Evolutionary conservation across 2,797 vertebrate species (phyloP).

Genomic region (Anguilla obscura): DNA sequence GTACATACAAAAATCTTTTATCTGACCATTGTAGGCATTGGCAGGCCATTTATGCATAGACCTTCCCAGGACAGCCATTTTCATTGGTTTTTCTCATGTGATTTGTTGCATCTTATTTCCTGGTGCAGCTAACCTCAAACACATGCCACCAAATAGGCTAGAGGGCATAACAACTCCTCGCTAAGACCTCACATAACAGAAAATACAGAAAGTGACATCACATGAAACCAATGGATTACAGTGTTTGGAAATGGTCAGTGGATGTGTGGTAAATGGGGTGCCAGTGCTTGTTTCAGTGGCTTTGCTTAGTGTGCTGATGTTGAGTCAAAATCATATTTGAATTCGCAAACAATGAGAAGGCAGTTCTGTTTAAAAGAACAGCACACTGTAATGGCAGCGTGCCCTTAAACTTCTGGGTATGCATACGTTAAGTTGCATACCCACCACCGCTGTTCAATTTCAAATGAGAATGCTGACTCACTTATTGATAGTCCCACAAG

Average conservation of each 20-base stretch:
- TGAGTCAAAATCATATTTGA: neutral
- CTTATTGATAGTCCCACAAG: neutral
- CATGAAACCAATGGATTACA: neutral
- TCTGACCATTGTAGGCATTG: neutral
- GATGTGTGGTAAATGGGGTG: neutral
- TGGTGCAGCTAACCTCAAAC: neutral
- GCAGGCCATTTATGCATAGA: neutral
- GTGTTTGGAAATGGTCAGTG: neutral
- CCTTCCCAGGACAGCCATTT: neutral
- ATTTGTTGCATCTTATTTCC: neutral
- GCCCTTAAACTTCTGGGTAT: neutral
- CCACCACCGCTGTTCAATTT: neutral
- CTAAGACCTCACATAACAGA: neutral
- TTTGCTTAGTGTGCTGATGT: neutral
- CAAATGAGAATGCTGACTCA: neutral
- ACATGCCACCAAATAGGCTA: neutral
- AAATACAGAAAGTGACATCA: neutral
- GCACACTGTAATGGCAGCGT: neutral
- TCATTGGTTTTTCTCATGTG: neutral
- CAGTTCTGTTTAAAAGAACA: neutral
- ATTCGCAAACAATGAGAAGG: neutral
- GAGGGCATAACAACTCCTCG: neutral
- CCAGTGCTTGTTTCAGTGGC: neutral
- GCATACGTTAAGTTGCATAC: neutral
- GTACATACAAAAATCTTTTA: neutral